Conservation (phyloP, 2,888 invertebrate genomes). For the Yponomeuta plumbellus region DNA sequence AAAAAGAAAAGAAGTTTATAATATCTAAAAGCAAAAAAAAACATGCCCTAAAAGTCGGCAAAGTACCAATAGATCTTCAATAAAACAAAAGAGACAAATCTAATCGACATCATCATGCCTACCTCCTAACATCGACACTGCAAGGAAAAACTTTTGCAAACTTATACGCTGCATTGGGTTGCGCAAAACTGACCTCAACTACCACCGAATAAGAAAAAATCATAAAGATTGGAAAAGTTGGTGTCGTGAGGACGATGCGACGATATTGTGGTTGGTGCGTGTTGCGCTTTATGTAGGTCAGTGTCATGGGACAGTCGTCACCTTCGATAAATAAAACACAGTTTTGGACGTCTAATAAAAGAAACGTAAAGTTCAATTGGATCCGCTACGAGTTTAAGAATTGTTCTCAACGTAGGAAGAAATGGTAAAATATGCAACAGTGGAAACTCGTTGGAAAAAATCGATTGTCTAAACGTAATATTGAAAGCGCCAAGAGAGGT, state of each 20-base stretch:
- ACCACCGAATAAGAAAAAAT: background rate
- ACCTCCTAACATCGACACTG: background rate
- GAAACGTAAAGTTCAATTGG: too few relatives aligned
- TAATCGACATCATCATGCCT: constrained; percentile 20
- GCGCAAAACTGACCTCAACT: background rate
- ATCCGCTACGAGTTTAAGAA: too few relatives aligned
- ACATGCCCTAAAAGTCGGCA: background rate
- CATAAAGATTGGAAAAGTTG: background rate
- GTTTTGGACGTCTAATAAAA: too few relatives aligned
- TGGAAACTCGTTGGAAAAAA: too few relatives aligned
- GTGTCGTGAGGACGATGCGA: background rate
- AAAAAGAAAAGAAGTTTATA: too few relatives aligned
- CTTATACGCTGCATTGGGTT: background rate
- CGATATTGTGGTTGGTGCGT: constrained; percentile 14
- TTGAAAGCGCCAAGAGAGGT: too few relatives aligned
- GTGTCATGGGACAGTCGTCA: constrained; percentile 48
- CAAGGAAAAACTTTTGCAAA: background rate
- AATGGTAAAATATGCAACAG: too few relatives aligned
- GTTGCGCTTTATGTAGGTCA: constrained; percentile 53
- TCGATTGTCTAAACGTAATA: too few relatives aligned
- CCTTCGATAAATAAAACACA: background rate
- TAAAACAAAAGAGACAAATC: background rate
- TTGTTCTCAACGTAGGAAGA: too few relatives aligned
- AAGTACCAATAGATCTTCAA: background rate
- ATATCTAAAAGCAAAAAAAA: too few relatives aligned